phyloP scores from a whole-genome alignment of 2,888 invertebrate species.

The Ectobius pallidus region DNA sequence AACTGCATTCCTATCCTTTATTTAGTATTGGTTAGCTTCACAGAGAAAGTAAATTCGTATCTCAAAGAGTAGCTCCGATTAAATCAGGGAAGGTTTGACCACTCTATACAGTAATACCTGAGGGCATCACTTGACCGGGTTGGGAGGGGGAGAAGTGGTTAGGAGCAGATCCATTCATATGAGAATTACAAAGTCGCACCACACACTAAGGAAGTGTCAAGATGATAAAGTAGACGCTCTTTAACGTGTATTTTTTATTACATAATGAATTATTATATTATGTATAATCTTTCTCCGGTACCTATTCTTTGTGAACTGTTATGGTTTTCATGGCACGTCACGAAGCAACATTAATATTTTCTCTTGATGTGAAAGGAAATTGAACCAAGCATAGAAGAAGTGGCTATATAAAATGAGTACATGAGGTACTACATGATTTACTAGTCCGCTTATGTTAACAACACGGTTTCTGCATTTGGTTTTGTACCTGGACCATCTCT shows the following conservation, averaged over 20 bases:
- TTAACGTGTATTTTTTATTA: conserved; percentile 2
- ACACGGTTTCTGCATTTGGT: neutral
- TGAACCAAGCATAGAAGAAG: neutral
- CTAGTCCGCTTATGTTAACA: neutral
- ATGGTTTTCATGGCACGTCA: neutral
- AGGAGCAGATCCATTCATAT: neutral
- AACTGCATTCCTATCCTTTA: no score
- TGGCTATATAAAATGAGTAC: neutral
- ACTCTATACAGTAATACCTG: neutral
- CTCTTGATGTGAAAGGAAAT: conserved; percentile 5
- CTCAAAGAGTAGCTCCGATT: no score
- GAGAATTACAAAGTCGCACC: neutral
- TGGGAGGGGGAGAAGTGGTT: neutral
- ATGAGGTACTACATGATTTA: neutral
- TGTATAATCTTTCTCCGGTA: neutral
- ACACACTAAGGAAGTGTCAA: neutral
- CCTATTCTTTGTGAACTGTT: neutral
- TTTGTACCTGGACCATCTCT: no score
- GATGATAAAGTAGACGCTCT: conserved; percentile 2
- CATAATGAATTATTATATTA: neutral
- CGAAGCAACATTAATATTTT: neutral
- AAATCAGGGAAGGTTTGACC: neutral
- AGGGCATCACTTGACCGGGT: neutral
- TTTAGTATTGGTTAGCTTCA: no score
- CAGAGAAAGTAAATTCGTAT: no score